A percentile compares a stretch with the other conserved stretches of the same genome.
Evolutionary conservation across 2,888 invertebrate species (phyloP).

Genomic region (Athetis lepigone): DNA sequence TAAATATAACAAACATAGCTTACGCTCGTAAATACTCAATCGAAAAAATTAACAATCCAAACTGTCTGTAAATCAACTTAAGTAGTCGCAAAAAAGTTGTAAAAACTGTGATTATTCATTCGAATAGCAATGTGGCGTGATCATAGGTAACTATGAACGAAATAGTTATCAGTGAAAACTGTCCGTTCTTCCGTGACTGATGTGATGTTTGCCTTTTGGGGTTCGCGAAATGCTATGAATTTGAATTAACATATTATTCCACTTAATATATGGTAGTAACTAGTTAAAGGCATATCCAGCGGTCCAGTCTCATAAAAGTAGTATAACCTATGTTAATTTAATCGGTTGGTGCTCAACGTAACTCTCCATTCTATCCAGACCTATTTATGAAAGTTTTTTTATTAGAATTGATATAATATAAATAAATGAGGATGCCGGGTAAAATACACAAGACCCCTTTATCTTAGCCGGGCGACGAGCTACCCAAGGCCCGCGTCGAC

Average conservation of each 20-base stretch:
- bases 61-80: constrained; percentile 34
- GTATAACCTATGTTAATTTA: not conserved
- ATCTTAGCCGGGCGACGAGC: no score
- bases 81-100: constrained; percentile 20
- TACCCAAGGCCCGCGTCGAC: no score
- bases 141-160: constrained; percentile 26
- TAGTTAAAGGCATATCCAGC: no score
- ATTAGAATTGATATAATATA: no score
- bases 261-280: no score
- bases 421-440: no score
- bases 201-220: not conserved
- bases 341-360: not conserved
- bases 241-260: no score
- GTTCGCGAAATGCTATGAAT: not conserved
- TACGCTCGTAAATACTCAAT: not conserved
- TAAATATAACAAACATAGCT: constrained; percentile 31
- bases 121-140: constrained; percentile 53
- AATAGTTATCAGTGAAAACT: constrained; percentile 50
- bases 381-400: no score
- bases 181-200: constrained; percentile 39
- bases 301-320: no score
- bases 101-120: constrained; percentile 39
- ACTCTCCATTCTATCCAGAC: no score
- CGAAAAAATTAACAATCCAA: constrained; percentile 27
- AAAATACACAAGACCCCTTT: no score